Evolutionary conservation across 2,113 vertebrate species (phyloP), one percentile per base, ranked within the genome.

Genomic region (Nothobranchius furzeri): DNA sequence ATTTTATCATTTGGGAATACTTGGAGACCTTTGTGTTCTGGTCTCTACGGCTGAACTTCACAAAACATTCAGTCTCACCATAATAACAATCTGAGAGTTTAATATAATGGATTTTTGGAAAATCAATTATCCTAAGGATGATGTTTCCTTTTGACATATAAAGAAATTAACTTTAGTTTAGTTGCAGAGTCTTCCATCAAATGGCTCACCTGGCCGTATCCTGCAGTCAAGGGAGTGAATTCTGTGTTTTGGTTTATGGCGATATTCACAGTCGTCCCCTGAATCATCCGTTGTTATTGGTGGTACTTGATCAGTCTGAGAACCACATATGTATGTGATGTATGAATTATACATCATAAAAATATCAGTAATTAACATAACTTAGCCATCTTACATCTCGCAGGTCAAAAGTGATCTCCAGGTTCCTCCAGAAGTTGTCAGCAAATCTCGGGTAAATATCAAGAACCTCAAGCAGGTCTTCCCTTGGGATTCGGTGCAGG

Each of bases 331-430:
- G 43, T 1, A 37, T 20, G 20, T 20, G 20, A 20, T 1, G 20
- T 20, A 20, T 20, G 20, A 20, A 20, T 58, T 17, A 46, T 42
- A 42, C 14, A 42, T 24, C 12, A 20, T n/a, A 3, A 24, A 60
- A 46, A 12, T 17, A 15, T 30, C 30, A 30, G 30, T 30, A 30
- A 30, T 30, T 30, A 30, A 30, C 30, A 30, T 4, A 30, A 30
- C 30, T 30, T 30, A 30, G 30, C 53, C n/a, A 75, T 90, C 94
- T 90, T 92, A 98, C 96, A 48, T 98, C 96, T 94, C 95, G 91
- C 12, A 99, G 91, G 88, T 98, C 95, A 87, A 95, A 96, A 2
- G 96, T 97, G 89, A 99, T 95, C 78, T 98, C 95, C 68, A 99
- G 82, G 86, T 98, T 98, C 81, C 92, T 95, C 97, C 97, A 99